phyloP scores from a whole-genome alignment of 2,888 invertebrate genomes.

The Cantharis nigra region DNA sequence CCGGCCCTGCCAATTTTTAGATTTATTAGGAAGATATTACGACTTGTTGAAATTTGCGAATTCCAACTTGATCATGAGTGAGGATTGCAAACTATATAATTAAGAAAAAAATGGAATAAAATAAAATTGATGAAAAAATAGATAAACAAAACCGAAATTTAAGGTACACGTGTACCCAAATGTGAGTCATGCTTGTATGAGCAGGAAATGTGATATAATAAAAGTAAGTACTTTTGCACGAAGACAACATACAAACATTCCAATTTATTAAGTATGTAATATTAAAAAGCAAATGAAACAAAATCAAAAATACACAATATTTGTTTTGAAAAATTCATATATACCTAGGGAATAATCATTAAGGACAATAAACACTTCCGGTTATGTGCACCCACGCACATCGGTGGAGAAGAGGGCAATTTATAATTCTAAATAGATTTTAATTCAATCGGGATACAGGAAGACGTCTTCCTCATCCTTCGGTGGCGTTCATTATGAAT shows the following conservation, averaged over 20 bases:
- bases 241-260: neutral
- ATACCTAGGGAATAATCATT: neutral
- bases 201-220: slow-evolving; percentile 16
- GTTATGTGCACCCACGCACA: neutral
- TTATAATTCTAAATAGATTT: slow-evolving; percentile 28
- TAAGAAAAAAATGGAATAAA: neutral
- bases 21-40: too few species aligned
- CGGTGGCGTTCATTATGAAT: slow-evolving; percentile 30
- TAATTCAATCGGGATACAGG: slow-evolving; percentile 44
- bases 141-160: slow-evolving; percentile 3
- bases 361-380: neutral
- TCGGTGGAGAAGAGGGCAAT: neutral
- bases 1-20: neutral
- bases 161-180: neutral
- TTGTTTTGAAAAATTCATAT: neutral
- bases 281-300: neutral
- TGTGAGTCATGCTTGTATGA: slow-evolving; percentile 13
- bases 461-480: slow-evolving; percentile 34
- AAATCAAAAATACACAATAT: neutral
- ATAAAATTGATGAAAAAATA: slow-evolving; percentile 2
- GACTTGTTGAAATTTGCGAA: neutral
- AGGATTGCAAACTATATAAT: neutral
- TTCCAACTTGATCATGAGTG: neutral
- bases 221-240: neutral
- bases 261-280: neutral